phyloP scores from a whole-genome alignment of 2,113 vertebrate species.

The Ceuthmochares aereus region DNA sequence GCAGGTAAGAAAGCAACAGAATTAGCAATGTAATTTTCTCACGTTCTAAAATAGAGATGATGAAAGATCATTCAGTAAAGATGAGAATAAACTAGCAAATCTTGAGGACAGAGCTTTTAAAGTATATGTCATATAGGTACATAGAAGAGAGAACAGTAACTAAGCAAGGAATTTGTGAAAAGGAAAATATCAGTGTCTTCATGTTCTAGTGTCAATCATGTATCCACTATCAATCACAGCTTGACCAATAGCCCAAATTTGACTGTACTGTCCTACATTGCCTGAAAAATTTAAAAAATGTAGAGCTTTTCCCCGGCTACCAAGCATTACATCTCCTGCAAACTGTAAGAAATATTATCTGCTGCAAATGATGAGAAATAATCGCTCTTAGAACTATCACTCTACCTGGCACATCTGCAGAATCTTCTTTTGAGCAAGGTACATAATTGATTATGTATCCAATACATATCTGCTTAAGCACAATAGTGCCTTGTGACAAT shows the following conservation, averaged over 20 bases:
- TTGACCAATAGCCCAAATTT: neutral
- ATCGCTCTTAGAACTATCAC: neutral
- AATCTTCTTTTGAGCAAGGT: neutral
- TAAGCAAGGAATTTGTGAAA: neutral
- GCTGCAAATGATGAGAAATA: neutral
- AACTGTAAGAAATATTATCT: neutral
- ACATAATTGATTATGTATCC: neutral
- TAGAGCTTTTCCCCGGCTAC: neutral
- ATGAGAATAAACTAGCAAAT: neutral
- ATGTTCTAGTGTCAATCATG: neutral
- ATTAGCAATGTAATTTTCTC: neutral
- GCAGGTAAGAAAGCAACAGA: neutral
- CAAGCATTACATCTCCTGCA: neutral
- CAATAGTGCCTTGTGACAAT: neutral
- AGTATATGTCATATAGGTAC: neutral
- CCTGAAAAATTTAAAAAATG: neutral
- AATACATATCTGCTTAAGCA: neutral
- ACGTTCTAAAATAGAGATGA: neutral
- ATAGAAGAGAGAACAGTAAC: neutral
- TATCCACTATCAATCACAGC: neutral
- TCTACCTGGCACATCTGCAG: neutral
- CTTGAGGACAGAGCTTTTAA: neutral
- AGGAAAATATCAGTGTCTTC: neutral
- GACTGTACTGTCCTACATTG: neutral
- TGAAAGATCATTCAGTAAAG: neutral